A percentile compares a stretch with the other conserved stretches of the same genome.
Evolutionary conservation across 2,888 invertebrate genomes (phyloP).

Genomic region (Elysia crispata): DNA sequence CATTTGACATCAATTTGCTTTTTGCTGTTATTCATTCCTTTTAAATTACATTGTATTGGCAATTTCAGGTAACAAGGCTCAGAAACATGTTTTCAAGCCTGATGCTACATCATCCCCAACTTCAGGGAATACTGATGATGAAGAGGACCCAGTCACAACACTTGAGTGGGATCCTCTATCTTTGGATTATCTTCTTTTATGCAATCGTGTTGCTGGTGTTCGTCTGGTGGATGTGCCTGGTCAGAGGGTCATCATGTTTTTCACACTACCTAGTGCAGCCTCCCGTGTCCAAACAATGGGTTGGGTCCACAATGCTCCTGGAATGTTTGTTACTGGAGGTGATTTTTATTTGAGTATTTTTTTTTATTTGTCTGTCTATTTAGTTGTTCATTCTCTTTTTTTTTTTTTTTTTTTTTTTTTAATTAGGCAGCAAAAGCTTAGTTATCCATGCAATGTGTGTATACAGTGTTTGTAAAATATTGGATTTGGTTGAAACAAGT

Average conservation of each 20-base stretch:
- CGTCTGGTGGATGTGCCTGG: slow-evolving; percentile 74
- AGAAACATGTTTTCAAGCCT: slow-evolving; percentile 66
- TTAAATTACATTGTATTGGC: no score
- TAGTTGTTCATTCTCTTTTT: slow-evolving; percentile 1
- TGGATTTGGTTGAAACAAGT: not conserved
- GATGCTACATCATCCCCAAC: slow-evolving; percentile 56
- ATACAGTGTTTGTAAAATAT: not conserved
- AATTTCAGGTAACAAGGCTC: slow-evolving; percentile 33
- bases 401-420: not conserved
- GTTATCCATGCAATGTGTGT: not conserved
- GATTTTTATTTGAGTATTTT: slow-evolving; percentile 31
- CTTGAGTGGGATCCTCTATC: slow-evolving; percentile 78
- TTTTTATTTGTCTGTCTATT: not conserved
- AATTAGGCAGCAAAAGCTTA: not conserved
- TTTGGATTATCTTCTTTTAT: slow-evolving; percentile 76
- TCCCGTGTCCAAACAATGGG: slow-evolving; percentile 75
- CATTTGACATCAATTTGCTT: no score
- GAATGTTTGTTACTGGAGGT: slow-evolving; percentile 79
- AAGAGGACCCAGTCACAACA: slow-evolving; percentile 68
- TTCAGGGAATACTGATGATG: slow-evolving; percentile 52
- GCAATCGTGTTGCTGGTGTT: slow-evolving; percentile 69
- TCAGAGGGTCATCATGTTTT: slow-evolving; percentile 70
- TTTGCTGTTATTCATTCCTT: no score
- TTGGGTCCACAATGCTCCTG: slow-evolving; percentile 78
- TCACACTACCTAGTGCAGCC: slow-evolving; percentile 75